Evolutionary conservation across 2,888 invertebrate species (phyloP), one percentile per base, ranked within the genome.

Genomic region (Scotopteryx bipunctaria): DNA sequence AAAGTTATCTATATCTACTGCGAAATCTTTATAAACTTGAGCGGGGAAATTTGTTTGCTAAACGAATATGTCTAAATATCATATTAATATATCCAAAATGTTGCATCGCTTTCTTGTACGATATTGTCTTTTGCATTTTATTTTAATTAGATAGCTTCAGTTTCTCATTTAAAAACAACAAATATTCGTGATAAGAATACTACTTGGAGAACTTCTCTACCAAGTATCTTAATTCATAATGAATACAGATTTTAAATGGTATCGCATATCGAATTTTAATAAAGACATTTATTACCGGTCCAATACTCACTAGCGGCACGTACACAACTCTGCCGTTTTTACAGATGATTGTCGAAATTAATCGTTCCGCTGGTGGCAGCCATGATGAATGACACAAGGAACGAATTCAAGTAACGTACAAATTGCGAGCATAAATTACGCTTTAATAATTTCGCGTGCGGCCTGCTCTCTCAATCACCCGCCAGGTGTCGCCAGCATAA

Each of bases 341-440:
- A 76, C 77, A 73, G 71, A 80, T 73, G 77, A 84, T 83, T 84
- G 81, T 82, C 70, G 72, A 79, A 85, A 85, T 84, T 80, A 84
- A 86, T 83, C 76, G 81, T 63, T 69, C 64, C 61, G 55, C 64
- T 63, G 62, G 59, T 69, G 73, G 73, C 77, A 76, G 64, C 68
- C 58, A 73, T 89, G 87, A 89, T 86, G 88, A 81, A 89, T 85
- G 86, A 84, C 74, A 74, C 81, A 85, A 89, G 84, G 81, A 86
- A 81, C 79, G 78, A 86, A 86, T 87, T 81, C 81, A 83, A 86
- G 84, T 82, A 76, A 78, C 83, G 83, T 84, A 85, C 84, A 88
- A 88, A 90, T 87, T 88, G 85, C 86, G 79, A 77, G 83, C 84
- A 89, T 89, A 88, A 88, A 87, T 89, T 87, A 85, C 80, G 76